Percentiles rank a stretch among this genome's conserved stretches.
Conservation (phyloP, 2,113 vertebrate genomes). For the Platycercus adscitus region DNA sequence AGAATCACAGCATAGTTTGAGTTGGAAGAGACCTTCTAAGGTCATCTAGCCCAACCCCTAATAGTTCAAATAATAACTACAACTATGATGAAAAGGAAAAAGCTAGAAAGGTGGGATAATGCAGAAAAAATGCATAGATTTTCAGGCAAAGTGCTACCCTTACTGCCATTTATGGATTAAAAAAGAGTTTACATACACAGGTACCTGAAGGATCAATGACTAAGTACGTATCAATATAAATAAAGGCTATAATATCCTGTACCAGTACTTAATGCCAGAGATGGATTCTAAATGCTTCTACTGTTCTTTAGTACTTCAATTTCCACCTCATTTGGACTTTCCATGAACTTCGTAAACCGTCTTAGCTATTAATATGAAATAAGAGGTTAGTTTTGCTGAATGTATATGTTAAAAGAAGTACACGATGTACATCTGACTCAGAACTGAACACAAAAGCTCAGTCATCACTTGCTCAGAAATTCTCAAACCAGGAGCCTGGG, state of each 20-base stretch:
- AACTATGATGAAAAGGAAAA: not conserved
- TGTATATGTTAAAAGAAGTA: not conserved
- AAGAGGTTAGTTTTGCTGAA: not conserved
- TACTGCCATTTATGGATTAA: not conserved
- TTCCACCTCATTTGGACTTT: not conserved
- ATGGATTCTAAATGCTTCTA: not conserved
- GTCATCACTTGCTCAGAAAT: not conserved
- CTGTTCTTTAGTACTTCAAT: not conserved
- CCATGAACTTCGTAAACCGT: not conserved
- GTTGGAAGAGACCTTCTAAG: not conserved
- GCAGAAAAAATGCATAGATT: not conserved
- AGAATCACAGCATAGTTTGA: not conserved
- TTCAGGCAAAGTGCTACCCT: not conserved
- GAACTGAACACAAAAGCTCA: not conserved
- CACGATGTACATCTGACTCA: accelerated
- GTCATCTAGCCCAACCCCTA: not conserved
- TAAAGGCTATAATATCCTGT: not conserved
- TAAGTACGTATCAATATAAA: not conserved
- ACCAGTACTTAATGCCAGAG: not conserved
- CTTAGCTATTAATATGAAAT: not conserved
- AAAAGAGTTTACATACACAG: not conserved
- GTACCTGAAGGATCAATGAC: not conserved
- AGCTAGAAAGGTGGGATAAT: not conserved
- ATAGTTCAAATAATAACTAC: not conserved
- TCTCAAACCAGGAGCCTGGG: not conserved